phyloP scores from a whole-genome alignment of 2,888 invertebrate genomes.

The Parapristionchus giblindavisi region DNA sequence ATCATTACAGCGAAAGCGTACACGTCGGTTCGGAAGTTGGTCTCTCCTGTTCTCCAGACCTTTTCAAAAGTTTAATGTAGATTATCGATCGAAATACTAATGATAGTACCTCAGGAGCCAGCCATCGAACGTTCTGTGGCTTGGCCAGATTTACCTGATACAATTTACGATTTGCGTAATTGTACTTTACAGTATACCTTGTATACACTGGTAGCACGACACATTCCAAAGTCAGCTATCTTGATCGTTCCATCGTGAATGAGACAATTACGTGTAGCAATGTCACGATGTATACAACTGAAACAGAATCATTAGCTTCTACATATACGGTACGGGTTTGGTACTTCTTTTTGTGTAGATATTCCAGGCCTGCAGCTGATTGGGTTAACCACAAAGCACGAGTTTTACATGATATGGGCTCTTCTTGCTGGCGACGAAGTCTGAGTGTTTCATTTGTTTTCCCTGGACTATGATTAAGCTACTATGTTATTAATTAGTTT shows the following conservation, averaged over 20 bases:
- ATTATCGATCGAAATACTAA: not conserved
- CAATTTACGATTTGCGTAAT: conserved; percentile 19
- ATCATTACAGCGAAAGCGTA: conserved; percentile 61
- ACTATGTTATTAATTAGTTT: too few relatives aligned
- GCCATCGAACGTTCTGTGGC: conserved; percentile 62
- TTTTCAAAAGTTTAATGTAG: conserved; percentile 11
- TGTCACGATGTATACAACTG: conserved; percentile 62
- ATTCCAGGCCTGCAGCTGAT: conserved; percentile 56
- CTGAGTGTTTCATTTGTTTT: not conserved
- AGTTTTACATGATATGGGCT: conserved; percentile 21
- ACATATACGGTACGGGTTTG: not conserved
- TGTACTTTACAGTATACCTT: conserved; percentile 35
- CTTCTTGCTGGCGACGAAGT: conserved; percentile 9
- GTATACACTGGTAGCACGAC: conserved; percentile 50
- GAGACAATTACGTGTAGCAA: conserved; percentile 62
- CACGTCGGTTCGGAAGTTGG: conserved; percentile 59
- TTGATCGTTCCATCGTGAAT: conserved; percentile 54
- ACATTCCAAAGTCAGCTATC: conserved; percentile 65
- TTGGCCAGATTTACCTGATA: conserved; percentile 57
- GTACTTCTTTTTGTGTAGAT: conserved; percentile 58
- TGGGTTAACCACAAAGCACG: conserved; percentile 43
- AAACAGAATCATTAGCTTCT: not conserved
- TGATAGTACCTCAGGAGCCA: conserved; percentile 55
- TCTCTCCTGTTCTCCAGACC: conserved; percentile 62
- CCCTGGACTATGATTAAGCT: too few relatives aligned